phyloP scores from a whole-genome alignment of 2,797 vertebrate genomes.

The Hypotaenidia philippensis region DNA sequence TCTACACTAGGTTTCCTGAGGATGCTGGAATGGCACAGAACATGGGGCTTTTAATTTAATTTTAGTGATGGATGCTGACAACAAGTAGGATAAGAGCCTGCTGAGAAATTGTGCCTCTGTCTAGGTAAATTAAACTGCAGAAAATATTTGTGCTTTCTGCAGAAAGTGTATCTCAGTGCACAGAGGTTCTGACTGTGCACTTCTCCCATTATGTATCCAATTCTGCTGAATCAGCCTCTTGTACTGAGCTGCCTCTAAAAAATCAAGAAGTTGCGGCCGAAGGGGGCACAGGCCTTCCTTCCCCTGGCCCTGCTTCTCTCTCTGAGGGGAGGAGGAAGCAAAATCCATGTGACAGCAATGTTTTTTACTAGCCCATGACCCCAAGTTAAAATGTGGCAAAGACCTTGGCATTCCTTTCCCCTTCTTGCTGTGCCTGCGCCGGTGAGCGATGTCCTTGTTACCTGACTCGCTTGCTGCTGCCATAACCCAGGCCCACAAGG shows the following conservation, averaged over 20 bases:
- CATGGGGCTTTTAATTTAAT: neutral
- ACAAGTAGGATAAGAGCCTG: neutral
- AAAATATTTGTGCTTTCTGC: neutral
- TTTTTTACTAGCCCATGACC: neutral
- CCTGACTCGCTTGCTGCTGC: neutral
- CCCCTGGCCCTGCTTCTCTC: neutral
- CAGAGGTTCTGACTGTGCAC: neutral
- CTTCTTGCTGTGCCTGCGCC: neutral
- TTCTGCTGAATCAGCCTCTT: neutral
- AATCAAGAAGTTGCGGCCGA: fast-evolving
- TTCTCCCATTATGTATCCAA: neutral
- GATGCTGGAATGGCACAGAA: neutral
- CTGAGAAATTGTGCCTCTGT: neutral
- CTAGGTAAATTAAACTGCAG: neutral
- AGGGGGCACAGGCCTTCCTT: neutral
- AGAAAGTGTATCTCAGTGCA: neutral
- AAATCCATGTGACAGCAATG: neutral
- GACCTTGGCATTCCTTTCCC: neutral
- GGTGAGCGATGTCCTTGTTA: neutral
- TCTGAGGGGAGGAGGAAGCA: neutral
- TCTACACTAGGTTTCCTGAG: neutral
- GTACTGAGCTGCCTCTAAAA: neutral
- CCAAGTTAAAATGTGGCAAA: neutral
- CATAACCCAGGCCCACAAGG: fast-evolving
- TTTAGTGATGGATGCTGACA: neutral